A percentile compares a stretch with the other conserved stretches of the same genome.
Evolutionary conservation across 2,888 invertebrate species (phyloP).

Genomic region (Elaeidobius kamerunicus): DNA sequence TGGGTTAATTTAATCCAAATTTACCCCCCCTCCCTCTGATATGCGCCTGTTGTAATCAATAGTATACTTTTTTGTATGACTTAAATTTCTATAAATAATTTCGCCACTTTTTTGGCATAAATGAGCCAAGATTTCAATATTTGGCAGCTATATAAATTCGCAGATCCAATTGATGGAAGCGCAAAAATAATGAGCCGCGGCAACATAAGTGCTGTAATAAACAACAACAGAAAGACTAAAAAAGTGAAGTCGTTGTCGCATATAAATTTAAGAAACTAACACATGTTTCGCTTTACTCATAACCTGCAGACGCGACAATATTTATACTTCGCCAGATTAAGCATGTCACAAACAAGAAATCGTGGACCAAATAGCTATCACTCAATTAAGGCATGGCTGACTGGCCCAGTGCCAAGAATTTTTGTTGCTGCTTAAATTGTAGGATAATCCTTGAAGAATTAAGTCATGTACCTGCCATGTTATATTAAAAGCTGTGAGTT

Average conservation of each 20-base stretch:
- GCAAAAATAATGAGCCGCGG: constrained; percentile 6
- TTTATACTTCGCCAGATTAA: constrained; percentile 47
- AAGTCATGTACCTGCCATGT: background rate
- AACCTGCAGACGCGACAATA: constrained; percentile 48
- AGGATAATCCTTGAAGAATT: background rate
- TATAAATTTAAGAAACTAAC: constrained; percentile 32
- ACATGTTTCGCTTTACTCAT: constrained; percentile 42
- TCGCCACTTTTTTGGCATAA: no score
- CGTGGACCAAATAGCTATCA: constrained; percentile 47
- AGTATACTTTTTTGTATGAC: no score
- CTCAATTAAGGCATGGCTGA: constrained; percentile 46
- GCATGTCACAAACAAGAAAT: constrained; percentile 45
- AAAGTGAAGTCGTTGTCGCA: constrained; percentile 22
- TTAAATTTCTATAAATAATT: no score
- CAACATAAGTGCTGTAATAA: constrained; percentile 1
- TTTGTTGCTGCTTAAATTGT: constrained; percentile 25
- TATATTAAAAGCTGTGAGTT: no score
- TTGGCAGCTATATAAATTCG: no score
- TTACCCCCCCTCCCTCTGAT: no score
- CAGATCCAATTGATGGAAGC: constrained; percentile 2
- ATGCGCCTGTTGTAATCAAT: no score
- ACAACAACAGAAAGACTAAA: constrained; percentile 3
- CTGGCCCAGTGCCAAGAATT: constrained; percentile 40
- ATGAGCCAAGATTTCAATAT: no score
- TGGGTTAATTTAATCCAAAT: no score